Conservation (phyloP, 2,113 vertebrate genomes). For the Dicentrarchus labrax region DNA sequence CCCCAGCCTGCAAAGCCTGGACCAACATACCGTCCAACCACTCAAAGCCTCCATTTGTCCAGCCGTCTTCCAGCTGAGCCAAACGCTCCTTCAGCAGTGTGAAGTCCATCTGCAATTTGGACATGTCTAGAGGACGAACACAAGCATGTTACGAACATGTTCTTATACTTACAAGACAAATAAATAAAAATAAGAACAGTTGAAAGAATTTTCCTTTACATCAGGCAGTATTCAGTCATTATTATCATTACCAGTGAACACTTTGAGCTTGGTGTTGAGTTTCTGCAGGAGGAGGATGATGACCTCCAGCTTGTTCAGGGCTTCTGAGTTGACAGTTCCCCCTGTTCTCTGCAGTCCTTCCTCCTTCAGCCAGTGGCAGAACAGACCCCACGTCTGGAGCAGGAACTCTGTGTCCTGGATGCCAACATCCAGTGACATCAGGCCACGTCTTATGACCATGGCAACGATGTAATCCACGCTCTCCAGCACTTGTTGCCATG, state of each 20-base stretch:
- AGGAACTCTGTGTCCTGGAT: constrained; percentile 92
- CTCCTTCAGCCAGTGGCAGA: constrained; percentile 90
- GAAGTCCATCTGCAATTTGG: constrained; percentile 91
- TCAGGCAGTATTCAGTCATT: background rate
- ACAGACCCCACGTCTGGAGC: constrained; percentile 93
- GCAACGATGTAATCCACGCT: constrained; percentile 88
- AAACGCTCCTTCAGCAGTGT: constrained; percentile 89
- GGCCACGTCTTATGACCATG: constrained; percentile 88
- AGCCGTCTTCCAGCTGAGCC: constrained; percentile 86
- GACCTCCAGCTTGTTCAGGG: constrained; percentile 92
- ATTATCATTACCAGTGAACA: constrained; percentile 87
- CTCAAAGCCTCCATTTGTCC: constrained; percentile 92
- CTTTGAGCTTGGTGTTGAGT: constrained; percentile 94
- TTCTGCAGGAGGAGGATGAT: constrained; percentile 92
- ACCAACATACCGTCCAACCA: constrained; percentile 97
- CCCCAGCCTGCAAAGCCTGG: constrained; percentile 92
- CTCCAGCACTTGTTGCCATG: constrained; percentile 92
- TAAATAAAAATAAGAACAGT: background rate
- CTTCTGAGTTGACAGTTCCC: constrained; percentile 86
- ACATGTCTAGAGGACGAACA: constrained; percentile 87
- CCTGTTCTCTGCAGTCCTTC: constrained; percentile 85
- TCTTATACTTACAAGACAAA: background rate
- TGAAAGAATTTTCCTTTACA: background rate
- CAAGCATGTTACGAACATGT: constrained; percentile 3
- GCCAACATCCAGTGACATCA: constrained; percentile 89